Conservation (phyloP, 2,797 vertebrate species). For the Botia kubotai region DNA sequence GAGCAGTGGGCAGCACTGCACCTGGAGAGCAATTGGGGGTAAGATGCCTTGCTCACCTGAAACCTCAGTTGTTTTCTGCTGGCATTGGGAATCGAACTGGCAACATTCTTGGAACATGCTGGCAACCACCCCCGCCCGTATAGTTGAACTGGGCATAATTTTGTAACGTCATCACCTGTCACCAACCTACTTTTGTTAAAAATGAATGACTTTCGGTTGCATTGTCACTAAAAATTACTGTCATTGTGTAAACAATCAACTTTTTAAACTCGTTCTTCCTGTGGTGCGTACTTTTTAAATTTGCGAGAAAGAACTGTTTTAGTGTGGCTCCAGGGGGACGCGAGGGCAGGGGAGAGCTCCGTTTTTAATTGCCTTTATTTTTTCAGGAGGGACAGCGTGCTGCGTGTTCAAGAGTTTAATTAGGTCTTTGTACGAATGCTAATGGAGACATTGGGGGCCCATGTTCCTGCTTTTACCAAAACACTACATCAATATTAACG, state of each 20-base stretch:
- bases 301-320: slow-evolving; percentile 20
- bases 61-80: no score
- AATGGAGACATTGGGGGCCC: slow-evolving; percentile 22
- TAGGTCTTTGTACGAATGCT: slow-evolving; percentile 47
- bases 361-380: slow-evolving; percentile 49
- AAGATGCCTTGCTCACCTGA: no score
- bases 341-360: slow-evolving; percentile 31
- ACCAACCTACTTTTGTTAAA: no score
- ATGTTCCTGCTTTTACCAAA: slow-evolving; percentile 3
- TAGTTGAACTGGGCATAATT: no score
- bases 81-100: no score
- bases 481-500: slow-evolving; percentile 6
- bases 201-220: background rate
- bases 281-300: slow-evolving; percentile 22
- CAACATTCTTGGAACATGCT: no score
- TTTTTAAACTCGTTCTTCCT: background rate
- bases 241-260: no score
- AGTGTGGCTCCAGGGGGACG: slow-evolving; percentile 40
- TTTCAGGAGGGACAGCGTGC: slow-evolving; percentile 40
- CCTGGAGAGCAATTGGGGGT: no score
- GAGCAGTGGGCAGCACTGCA: no score
- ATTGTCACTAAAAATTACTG: background rate
- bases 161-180: no score
- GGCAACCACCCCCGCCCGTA: no score
- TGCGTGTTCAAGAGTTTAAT: slow-evolving; percentile 41